Base-by-base conservation (phyloP, 2,888 invertebrate genomes). In the Phaonia tiefii region DNA sequence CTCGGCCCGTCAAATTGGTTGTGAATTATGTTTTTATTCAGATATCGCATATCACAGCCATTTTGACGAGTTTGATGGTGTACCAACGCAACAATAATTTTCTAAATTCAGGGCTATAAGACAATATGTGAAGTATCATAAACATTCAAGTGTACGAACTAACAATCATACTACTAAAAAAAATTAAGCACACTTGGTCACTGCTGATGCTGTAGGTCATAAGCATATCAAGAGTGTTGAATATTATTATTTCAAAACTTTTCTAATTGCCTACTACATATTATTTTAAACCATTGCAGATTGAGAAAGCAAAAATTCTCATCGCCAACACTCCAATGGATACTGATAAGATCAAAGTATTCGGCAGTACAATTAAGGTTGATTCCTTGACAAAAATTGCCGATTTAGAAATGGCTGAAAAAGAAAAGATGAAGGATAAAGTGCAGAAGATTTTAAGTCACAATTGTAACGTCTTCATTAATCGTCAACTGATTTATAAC, bases 321-420 rank as follows among this genome's bases (percentile, higher is more conserved):
- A 97, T 99, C 86, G 99, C 99, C 11, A 99, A 99, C 90, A 99
- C 99, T 10, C 98, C 99, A 0, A 99, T 99, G 99, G 99, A 99
- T 92, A 98, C 99, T 0, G 99, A 99, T 89, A 99, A 99, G 92
- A 98, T 99, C 85, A 99, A 99, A 92, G 95, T 99, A 22, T 99
- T 99, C 91, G 99, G 99, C 56, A 98, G 98, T 51, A 95, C 97
- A 84, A 98, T 97, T 84, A 95, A 96, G 88, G 97, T 97, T 0
- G 97, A 97, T 89, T 97, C 97, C 0, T 95, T 97, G 94, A 95
- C 97, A 0, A 97, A 99, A 91, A 97, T 99, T 83, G 99, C 99
- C 3, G 99, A 99, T 88, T 92, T 99, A 67, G 99, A 99, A 92
- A 91, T 96, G 60, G 99, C 99, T 1, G 99, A 99, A 89, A 99